Conservation (phyloP, 2,113 vertebrate species). For the Centropristis striata region DNA sequence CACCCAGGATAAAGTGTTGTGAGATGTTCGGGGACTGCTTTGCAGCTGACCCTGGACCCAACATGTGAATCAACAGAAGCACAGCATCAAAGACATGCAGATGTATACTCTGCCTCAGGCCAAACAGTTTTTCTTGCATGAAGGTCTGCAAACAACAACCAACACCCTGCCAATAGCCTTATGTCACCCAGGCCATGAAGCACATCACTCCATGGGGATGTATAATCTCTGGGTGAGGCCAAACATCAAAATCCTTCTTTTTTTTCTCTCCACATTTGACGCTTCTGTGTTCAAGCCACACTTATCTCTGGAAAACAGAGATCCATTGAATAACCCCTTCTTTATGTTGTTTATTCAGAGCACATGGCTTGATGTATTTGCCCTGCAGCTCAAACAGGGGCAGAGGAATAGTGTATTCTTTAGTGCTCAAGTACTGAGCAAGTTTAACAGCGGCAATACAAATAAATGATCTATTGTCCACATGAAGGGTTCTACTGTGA, state of each 20-base stretch:
- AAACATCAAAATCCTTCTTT: conserved; percentile 42
- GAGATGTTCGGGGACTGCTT: conserved; percentile 29
- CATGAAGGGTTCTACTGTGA: not conserved
- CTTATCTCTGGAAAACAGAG: conserved; percentile 67
- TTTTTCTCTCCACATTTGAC: conserved; percentile 14
- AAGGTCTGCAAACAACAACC: conserved; percentile 62
- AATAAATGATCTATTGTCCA: conserved; percentile 5
- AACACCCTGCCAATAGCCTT: conserved; percentile 61
- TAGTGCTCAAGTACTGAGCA: conserved; percentile 19
- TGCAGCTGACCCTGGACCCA: conserved; percentile 43
- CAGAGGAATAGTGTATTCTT: conserved; percentile 39
- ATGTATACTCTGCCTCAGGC: conserved; percentile 53
- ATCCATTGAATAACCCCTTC: conserved; percentile 42
- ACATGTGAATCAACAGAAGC: conserved; percentile 39
- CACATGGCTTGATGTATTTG: conserved; percentile 57
- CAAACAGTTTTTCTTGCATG: conserved; percentile 40
- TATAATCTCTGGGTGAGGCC: conserved; percentile 56
- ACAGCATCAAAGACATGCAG: conserved; percentile 60
- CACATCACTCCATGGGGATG: conserved; percentile 31
- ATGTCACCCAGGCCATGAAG: conserved; percentile 56
- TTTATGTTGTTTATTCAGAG: conserved; percentile 62
- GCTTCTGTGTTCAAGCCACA: conserved; percentile 46
- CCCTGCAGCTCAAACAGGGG: conserved; percentile 61
- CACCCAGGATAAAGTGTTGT: conserved; percentile 4
- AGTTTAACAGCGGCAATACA: conserved; percentile 6